Evolutionary conservation across 2,888 invertebrate species (phyloP).

Genomic region (Leptinotarsa juncta): DNA sequence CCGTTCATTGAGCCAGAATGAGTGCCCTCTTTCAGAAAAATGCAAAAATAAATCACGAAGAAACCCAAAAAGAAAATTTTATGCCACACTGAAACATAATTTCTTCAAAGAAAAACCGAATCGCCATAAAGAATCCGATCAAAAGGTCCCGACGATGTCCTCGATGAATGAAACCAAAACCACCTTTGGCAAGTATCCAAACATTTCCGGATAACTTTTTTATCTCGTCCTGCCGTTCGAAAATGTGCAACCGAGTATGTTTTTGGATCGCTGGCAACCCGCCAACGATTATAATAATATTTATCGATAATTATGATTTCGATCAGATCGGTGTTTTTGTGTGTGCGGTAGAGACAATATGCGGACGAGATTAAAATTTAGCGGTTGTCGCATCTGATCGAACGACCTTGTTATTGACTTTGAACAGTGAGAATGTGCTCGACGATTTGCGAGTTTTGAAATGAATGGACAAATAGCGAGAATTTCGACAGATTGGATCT

Average conservation of each 20-base stretch:
- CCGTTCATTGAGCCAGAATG: too few relatives aligned
- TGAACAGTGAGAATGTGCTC: background rate
- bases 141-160: background rate
- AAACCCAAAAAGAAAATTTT: too few relatives aligned
- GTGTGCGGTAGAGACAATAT: background rate
- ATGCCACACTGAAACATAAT: too few relatives aligned
- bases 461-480: background rate
- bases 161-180: conserved; percentile 6
- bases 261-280: background rate
- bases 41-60: too few relatives aligned
- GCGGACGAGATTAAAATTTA: background rate
- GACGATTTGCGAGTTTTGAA: background rate
- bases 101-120: too few relatives aligned
- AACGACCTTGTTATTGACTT: conserved; percentile 7
- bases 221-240: background rate
- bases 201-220: background rate
- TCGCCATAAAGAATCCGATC: too few relatives aligned
- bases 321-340: background rate
- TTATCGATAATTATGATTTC: conserved; percentile 4
- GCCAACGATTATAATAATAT: conserved; percentile 11
- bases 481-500: too few relatives aligned
- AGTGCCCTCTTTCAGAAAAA: too few relatives aligned
- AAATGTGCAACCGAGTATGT: conserved; percentile 2
- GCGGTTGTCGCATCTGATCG: background rate
- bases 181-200: background rate